Evolutionary conservation across 2,888 invertebrate species (phyloP).

Genomic region (Hirtodrosophila cameraria): DNA sequence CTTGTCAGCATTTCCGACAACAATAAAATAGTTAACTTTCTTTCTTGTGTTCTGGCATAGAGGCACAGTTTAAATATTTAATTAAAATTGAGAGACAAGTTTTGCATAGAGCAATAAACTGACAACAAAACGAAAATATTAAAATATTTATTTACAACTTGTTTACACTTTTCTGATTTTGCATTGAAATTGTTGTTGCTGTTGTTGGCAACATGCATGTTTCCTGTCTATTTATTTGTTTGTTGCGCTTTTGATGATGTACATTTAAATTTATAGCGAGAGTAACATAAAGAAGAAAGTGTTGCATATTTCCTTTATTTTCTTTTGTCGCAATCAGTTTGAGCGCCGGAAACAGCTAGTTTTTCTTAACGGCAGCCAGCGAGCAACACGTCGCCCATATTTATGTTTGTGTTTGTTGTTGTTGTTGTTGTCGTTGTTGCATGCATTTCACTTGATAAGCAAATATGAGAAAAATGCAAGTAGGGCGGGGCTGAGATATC

Average conservation of each 20-base stretch:
- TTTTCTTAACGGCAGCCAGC: constrained; percentile 56
- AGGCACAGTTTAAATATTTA: not conserved
- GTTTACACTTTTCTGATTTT: not conserved
- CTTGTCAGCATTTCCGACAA: constrained; percentile 67
- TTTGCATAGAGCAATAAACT: not conserved
- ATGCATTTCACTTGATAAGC: constrained; percentile 74
- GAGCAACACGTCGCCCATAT: constrained; percentile 68
- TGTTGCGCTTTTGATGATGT: constrained; percentile 54
- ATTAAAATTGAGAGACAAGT: no score
- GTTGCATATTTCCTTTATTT: constrained; percentile 24
- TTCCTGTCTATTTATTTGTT: constrained; percentile 46
- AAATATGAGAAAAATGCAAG: constrained; percentile 50
- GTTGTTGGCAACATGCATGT: constrained; percentile 15
- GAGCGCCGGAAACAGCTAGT: constrained; percentile 74
- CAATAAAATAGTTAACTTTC: constrained; percentile 39
- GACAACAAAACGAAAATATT: not conserved
- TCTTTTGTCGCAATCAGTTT: constrained; percentile 64
- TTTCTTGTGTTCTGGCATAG: constrained; percentile 13
- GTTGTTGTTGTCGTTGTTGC: constrained; percentile 43
- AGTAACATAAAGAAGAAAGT: constrained; percentile 38
- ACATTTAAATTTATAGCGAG: constrained; percentile 66
- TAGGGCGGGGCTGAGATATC: constrained; percentile 46
- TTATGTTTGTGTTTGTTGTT: constrained; percentile 30
- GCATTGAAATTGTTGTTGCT: not conserved
- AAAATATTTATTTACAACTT: not conserved